phyloP scores from a whole-genome alignment of 2,113 vertebrate species.

The Bagarius yarrelli region DNA sequence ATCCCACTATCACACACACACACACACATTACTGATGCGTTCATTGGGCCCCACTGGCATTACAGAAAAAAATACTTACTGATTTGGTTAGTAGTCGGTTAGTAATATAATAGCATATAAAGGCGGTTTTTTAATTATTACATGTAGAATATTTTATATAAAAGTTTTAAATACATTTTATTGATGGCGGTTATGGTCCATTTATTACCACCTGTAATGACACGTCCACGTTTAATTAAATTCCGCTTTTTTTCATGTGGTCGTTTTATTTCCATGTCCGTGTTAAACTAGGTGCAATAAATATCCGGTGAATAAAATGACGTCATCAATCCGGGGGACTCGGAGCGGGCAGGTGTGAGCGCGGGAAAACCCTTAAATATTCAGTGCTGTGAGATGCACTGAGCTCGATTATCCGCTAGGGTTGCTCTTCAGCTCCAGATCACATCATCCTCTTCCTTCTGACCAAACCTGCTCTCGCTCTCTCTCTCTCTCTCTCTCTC shows the following conservation, averaged over 20 bases:
- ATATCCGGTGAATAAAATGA: too few relatives aligned
- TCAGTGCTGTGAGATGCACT: slow-evolving; percentile 32
- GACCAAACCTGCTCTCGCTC: slow-evolving; percentile 10
- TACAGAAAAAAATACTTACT: neutral
- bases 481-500: neutral
- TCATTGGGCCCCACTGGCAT: neutral
- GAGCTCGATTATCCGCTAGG: slow-evolving; percentile 49
- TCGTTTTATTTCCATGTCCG: neutral
- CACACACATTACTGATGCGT: neutral
- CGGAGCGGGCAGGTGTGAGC: neutral
- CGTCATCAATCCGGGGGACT: neutral
- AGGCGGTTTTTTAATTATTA: too few relatives aligned
- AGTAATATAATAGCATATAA: neutral
- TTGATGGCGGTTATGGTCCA: too few relatives aligned
- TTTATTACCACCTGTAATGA: neutral
- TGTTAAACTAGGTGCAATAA: neutral
- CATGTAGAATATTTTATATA: too few relatives aligned
- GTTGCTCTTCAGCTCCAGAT: slow-evolving; percentile 44
- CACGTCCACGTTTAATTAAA: neutral
- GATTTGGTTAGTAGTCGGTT: neutral
- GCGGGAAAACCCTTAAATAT: neutral
- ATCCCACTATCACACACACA: neutral
- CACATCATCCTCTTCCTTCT: neutral
- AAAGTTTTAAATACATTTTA: too few relatives aligned
- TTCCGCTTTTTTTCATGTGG: neutral